A percentile compares a stretch with the other conserved stretches of the same genome.
Evolutionary conservation across 2,797 vertebrate genomes (phyloP).

Genomic region (Acanthurus leucopareius): DNA sequence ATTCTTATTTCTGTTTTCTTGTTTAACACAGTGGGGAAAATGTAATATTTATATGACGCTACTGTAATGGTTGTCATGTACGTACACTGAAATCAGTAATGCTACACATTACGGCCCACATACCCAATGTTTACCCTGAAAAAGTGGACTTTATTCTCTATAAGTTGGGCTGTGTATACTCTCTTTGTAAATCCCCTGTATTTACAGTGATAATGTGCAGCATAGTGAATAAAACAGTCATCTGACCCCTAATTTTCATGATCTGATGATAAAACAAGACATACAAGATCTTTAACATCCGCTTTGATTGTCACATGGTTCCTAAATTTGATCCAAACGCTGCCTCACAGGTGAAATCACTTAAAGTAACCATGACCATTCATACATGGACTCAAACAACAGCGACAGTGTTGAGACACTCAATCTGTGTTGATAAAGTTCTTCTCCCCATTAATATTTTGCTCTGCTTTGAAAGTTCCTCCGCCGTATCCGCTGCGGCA

Average conservation of each 20-base stretch:
- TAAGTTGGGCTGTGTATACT: too few relatives aligned
- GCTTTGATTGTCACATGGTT: background rate
- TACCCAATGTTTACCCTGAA: background rate
- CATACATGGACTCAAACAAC: too few relatives aligned
- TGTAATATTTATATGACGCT: background rate
- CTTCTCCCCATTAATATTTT: slow-evolving; percentile 41
- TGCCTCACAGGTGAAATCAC: background rate
- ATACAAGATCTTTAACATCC: too few relatives aligned
- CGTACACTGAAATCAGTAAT: background rate
- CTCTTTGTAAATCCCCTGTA: too few relatives aligned
- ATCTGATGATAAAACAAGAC: too few relatives aligned
- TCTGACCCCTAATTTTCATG: too few relatives aligned
- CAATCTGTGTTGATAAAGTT: slow-evolving; percentile 60
- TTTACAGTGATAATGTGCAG: background rate
- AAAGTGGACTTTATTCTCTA: too few relatives aligned
- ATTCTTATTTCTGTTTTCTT: too few relatives aligned
- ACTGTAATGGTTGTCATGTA: too few relatives aligned
- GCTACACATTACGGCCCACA: background rate
- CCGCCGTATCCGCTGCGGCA: slow-evolving; percentile 51
- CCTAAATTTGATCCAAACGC: background rate
- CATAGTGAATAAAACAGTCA: background rate
- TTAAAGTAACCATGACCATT: slow-evolving; percentile 29
- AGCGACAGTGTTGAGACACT: slow-evolving; percentile 19
- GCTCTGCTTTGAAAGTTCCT: slow-evolving; percentile 65
- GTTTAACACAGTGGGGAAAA: background rate